Percentiles rank a stretch among this genome's conserved stretches.
Evolutionary conservation across 1,140 invertebrate species (phyloP).

Genomic region (Drosophila setifemur): DNA sequence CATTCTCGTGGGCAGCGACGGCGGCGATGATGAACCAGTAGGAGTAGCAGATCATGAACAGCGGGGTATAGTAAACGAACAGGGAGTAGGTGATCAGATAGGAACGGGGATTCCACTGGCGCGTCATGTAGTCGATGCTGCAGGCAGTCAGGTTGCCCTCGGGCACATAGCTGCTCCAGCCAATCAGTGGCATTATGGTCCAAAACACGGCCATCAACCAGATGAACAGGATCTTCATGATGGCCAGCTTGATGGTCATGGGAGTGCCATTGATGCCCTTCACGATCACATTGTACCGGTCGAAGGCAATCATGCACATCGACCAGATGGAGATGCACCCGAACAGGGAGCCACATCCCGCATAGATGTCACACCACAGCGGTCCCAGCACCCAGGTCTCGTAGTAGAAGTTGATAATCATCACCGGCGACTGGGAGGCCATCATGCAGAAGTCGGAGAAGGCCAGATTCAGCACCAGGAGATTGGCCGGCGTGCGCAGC

Average conservation of each 20-base stretch:
- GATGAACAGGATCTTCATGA: slow-evolving; percentile 87
- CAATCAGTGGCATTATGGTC: slow-evolving; percentile 87
- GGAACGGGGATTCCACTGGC: slow-evolving; percentile 86
- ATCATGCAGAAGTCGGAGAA: slow-evolving; percentile 92
- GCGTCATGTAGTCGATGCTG: slow-evolving; percentile 91
- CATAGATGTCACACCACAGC: slow-evolving; percentile 92
- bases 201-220: slow-evolving; percentile 88
- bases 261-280: slow-evolving; percentile 88
- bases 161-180: slow-evolving; percentile 90
- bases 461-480: slow-evolving; percentile 85
- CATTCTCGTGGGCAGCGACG: slow-evolving; percentile 90
- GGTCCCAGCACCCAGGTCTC: slow-evolving; percentile 93
- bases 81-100: slow-evolving; percentile 88
- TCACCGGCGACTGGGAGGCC: slow-evolving; percentile 90
- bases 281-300: slow-evolving; percentile 94
- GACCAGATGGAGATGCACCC: slow-evolving; percentile 93
- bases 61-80: slow-evolving; percentile 88
- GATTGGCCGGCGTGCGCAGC: slow-evolving; percentile 85
- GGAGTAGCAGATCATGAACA: slow-evolving; percentile 89
- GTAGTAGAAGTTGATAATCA: slow-evolving; percentile 93
- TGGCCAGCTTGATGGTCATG: slow-evolving; percentile 86
- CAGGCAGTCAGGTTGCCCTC: slow-evolving; percentile 94
- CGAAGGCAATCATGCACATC: slow-evolving; percentile 92
- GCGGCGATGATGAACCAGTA: slow-evolving; percentile 91
- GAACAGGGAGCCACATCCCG: slow-evolving; percentile 90